Percentiles rank a stretch among this genome's conserved stretches.
Evolutionary conservation across 2,797 vertebrate genomes (phyloP).

Genomic region (Gobionotothen gibberifrons): DNA sequence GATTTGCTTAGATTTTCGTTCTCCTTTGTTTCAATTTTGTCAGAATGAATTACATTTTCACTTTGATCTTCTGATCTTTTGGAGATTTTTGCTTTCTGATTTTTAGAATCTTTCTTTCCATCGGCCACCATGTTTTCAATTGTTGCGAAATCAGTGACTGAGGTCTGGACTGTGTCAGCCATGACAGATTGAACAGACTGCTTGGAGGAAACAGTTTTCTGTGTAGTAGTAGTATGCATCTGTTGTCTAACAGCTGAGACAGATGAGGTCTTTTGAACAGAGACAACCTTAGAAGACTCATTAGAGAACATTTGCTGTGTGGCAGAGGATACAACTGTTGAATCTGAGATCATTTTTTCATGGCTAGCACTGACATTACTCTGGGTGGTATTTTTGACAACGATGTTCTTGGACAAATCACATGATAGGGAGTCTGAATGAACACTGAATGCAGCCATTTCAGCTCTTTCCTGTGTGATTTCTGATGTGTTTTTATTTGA

Average conservation of each 20-base stretch:
- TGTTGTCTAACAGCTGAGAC: slow-evolving; percentile 76
- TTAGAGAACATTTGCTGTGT: slow-evolving; percentile 76
- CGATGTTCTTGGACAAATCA: slow-evolving; percentile 65
- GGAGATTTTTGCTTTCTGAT: slow-evolving; percentile 59
- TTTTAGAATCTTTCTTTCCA: slow-evolving; percentile 64
- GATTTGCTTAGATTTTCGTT: slow-evolving; percentile 73
- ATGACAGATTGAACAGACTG: slow-evolving; percentile 58
- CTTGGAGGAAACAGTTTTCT: slow-evolving; percentile 74
- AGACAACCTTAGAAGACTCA: slow-evolving; percentile 72
- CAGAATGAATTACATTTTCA: slow-evolving; percentile 55
- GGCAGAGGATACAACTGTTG: slow-evolving; percentile 58
- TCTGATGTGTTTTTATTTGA: slow-evolving; percentile 62
- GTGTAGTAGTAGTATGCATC: slow-evolving; percentile 64
- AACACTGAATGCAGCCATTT: slow-evolving; percentile 58
- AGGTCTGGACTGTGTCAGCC: slow-evolving; percentile 53
- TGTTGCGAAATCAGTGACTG: slow-evolving; percentile 51
- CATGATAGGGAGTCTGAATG: slow-evolving; percentile 60
- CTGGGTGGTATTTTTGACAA: slow-evolving; percentile 54
- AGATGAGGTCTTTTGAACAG: slow-evolving; percentile 78
- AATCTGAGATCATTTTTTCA: slow-evolving; percentile 63
- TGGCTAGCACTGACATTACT: slow-evolving; percentile 63
- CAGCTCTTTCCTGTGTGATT: slow-evolving; percentile 57
- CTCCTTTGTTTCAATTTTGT: slow-evolving; percentile 58
- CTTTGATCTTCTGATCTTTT: slow-evolving; percentile 66
- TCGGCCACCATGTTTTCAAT: slow-evolving; percentile 60